Conservation (phyloP, 92 coral and sea anemone genomes). For the Micromussa lordhowensis region DNA sequence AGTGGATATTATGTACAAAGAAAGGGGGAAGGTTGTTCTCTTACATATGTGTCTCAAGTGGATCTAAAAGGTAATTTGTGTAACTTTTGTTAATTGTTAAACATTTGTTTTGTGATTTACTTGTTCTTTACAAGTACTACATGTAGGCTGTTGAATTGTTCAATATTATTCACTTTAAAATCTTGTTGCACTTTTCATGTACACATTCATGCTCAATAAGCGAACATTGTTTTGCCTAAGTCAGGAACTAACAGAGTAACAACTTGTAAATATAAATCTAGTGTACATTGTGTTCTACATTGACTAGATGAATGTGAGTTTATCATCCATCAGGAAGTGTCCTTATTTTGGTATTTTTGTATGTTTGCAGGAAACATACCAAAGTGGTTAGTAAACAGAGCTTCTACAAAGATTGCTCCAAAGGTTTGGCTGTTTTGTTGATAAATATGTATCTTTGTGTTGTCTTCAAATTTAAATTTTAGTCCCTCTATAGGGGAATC, state of each 20-base stretch:
- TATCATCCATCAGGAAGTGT: background rate
- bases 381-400: conserved; percentile 96
- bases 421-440: conserved; percentile 61
- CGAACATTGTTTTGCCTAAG: no score
- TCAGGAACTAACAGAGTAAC: no score
- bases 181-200: no score
- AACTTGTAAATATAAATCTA: no score
- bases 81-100: background rate
- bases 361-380: conserved; percentile 79
- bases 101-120: background rate
- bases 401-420: conserved; percentile 94
- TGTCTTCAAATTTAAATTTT: no score
- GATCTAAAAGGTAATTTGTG: conserved; percentile 86
- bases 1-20: conserved; percentile 85
- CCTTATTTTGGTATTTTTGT: background rate
- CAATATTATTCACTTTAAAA: no score
- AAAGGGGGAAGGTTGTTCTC: conserved; percentile 75
- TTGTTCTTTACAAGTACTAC: background rate
- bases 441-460: no score
- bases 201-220: no score
- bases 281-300: background rate
- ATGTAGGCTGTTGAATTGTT: no score
- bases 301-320: background rate
- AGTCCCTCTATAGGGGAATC: no score
- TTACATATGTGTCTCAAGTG: conserved; percentile 93